Evolutionary conservation across 1,140 invertebrate genomes (phyloP).

Genomic region (Sinonovacula constricta): DNA sequence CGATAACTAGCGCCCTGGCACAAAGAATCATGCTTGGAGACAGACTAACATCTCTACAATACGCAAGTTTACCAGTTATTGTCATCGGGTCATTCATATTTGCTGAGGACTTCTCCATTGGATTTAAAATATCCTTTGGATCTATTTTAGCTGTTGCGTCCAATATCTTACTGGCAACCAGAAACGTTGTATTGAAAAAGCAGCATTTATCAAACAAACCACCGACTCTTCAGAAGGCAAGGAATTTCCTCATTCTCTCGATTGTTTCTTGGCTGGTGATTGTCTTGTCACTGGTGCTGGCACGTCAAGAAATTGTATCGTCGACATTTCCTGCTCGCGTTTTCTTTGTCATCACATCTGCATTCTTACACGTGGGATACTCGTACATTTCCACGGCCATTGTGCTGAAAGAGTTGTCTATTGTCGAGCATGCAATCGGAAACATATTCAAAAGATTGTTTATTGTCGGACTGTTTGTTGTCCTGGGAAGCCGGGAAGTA

Average conservation of each 20-base stretch:
- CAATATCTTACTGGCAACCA: background rate
- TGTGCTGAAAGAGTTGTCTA: background rate
- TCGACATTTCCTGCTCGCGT: background rate
- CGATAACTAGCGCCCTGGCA: background rate
- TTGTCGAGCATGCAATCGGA: constrained; percentile 2
- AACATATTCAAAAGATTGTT: constrained; percentile 7
- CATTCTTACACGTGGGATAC: background rate
- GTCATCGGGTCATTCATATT: background rate
- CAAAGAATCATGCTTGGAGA: background rate
- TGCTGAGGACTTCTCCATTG: background rate
- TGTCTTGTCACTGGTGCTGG: no score
- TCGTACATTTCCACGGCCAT: constrained; percentile 5
- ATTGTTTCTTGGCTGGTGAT: background rate
- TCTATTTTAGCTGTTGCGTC: background rate
- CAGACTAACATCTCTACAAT: background rate
- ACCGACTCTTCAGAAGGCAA: background rate
- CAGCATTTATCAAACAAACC: background rate
- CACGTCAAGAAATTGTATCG: no score
- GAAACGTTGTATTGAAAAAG: background rate
- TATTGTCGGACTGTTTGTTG: background rate
- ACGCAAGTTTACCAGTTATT: background rate
- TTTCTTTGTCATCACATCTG: background rate
- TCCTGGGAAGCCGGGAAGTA: background rate
- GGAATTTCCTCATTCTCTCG: background rate
- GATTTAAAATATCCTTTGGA: background rate